Base-by-base conservation (phyloP, 2,888 invertebrate genomes). In the Tanytarsus gracilentus region DNA sequence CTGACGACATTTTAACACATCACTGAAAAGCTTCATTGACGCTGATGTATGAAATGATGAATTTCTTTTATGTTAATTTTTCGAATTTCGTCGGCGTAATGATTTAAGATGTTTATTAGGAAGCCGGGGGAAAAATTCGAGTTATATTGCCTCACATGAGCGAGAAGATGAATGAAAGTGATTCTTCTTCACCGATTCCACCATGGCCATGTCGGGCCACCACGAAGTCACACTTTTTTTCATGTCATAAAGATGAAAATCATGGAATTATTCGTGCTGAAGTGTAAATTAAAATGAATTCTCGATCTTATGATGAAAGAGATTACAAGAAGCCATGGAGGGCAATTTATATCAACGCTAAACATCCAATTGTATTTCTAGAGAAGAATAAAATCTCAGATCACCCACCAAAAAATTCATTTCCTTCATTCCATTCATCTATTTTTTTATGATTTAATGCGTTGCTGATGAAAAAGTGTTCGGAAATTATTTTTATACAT, bases 41-140 rank as follows among this genome's bases (percentile, higher is more conserved):
- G 27, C n/a, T 51, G 51, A 50, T 50, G 48, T 48, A n/a, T 11
- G 14, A 49, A n/a, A n/a, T 49, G 49, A 49, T 51, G 51, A 27
- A 51, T 51, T 51, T 51, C 51, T 51, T 51, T 51, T 51, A 51
- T 51, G 51, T 51, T 30, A 51, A 51, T 51, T 25, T 25, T 3
- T 23, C 21, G 3, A 23, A n/a, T 39, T 14, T 44, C 14, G n/a
- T 14, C 36, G 16, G n/a, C 36, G 14, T 36, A n/a, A 11, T 9
- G 11, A 11, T 4, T 2, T 14, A 36, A 36, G 14, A 14, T 16
- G 36, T 36, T n/a, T n/a, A n/a, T n/a, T n/a, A n/a, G n/a, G n/a
- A n/a, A n/a, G n/a, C n/a, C n/a, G n/a, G n/a, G n/a, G n/a, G n/a
- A n/a, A n/a, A n/a, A n/a, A n/a, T n/a, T n/a, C n/a, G n/a, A n/a